Evolutionary conservation across 2,113 vertebrate genomes (phyloP).

Genomic region (Condylura cristata): DNA sequence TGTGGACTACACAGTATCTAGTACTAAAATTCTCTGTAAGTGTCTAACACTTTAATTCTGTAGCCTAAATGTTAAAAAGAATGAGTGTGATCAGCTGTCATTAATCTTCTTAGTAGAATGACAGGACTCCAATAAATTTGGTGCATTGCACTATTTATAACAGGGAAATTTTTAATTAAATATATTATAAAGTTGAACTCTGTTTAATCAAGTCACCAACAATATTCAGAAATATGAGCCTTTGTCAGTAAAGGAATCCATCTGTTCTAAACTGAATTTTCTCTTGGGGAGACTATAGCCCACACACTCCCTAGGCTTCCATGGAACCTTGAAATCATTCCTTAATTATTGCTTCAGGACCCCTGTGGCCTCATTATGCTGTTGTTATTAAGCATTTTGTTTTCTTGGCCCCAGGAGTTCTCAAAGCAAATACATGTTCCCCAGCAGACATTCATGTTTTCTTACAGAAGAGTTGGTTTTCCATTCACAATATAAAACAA

Average conservation of each 20-base stretch:
- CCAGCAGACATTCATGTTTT: slow-evolving; percentile 27
- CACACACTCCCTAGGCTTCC: neutral
- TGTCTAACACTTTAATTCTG: slow-evolving; percentile 22
- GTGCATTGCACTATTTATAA: neutral
- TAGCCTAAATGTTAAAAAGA: neutral
- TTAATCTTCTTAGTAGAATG: slow-evolving; percentile 15
- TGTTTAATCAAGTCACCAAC: slow-evolving; percentile 1
- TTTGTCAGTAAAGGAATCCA: slow-evolving; percentile 41
- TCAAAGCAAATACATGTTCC: slow-evolving; percentile 41
- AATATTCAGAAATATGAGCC: neutral
- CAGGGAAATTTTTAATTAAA: neutral
- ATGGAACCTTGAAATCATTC: slow-evolving; percentile 28
- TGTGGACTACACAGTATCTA: neutral
- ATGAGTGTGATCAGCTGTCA: neutral
- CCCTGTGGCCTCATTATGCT: slow-evolving; percentile 32
- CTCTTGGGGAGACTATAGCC: neutral
- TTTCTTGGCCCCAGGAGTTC: slow-evolving; percentile 51
- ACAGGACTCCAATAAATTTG: neutral
- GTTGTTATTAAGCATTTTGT: slow-evolving; percentile 58
- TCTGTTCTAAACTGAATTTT: neutral
- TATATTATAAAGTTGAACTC: slow-evolving; percentile 1
- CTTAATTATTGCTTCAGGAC: slow-evolving; percentile 56
- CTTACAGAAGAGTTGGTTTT: slow-evolving; percentile 12
- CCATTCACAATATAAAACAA: slow-evolving; percentile 13
- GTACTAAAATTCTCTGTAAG: neutral